These are phyloP conservation scores for Thoracochromis brauschi DNA, from an alignment of 2,113 vertebrate genomes.

Conservation along the genomic window DNA sequence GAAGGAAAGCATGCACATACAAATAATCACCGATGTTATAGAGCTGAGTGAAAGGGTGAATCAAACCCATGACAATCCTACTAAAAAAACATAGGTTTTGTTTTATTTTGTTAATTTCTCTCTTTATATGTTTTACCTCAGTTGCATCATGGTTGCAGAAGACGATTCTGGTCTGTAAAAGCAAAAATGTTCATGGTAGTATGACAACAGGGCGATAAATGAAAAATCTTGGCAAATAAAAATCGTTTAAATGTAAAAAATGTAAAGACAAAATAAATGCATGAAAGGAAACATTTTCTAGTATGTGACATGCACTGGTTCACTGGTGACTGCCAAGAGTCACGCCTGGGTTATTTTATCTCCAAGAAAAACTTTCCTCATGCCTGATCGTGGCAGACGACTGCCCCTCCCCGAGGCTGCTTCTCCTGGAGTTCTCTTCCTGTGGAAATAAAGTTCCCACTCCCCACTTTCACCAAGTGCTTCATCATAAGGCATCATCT, in stretches of 20 bases:
- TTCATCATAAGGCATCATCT: neutral
- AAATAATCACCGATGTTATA: accelerated
- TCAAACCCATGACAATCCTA: neutral
- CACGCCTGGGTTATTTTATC: accelerated
- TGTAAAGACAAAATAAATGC: neutral
- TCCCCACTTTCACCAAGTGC: neutral
- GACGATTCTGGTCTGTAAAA: neutral
- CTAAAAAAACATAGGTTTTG: neutral
- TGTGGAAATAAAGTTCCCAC: neutral
- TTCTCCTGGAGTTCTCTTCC: neutral
- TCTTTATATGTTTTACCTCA: neutral
- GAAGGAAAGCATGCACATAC: neutral
- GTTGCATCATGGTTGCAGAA: neutral
- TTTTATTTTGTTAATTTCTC: neutral
- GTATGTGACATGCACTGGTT: neutral
- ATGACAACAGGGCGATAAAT: neutral
- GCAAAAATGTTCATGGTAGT: neutral
- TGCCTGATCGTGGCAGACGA: neutral
- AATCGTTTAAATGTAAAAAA: neutral
- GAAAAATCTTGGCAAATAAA: neutral
- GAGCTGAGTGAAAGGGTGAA: neutral
- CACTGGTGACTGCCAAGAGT: neutral
- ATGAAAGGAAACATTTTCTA: neutral
- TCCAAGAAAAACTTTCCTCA: neutral
- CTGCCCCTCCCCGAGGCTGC: neutral